Evolutionary conservation across 2,888 invertebrate genomes (phyloP), one percentile per base, ranked within the genome.

Genomic region (Lycaena phlaeas): DNA sequence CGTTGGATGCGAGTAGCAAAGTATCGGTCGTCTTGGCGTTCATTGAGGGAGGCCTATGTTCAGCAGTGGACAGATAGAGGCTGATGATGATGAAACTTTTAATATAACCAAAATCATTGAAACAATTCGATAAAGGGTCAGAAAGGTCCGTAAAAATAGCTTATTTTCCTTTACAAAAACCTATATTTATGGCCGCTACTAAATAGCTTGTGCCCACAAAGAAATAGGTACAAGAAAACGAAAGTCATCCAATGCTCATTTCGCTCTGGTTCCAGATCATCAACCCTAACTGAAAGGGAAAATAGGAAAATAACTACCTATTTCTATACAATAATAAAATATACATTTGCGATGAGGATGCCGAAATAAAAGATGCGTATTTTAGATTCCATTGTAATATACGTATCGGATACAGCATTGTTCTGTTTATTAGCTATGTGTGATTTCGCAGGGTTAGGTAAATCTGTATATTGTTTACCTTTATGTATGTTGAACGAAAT

Each of bases 171-270:
- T 22, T 9, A 22, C 6, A 6, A 18, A 17, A 22, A 12, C 11
- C 34, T 12, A 14, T 34, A 22, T 12, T 22, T 9, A 18, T 12
- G 34, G 30, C 15, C n/a, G n/a, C 18, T 22, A 6, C 22, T 22
- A 22, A 22, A 22, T 5, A 22, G 30, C 22, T 34, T 34, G 22
- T 34, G 18, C 22, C 22, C 65, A 69, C 61, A 61, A 72, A 67
- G 66, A 71, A 72, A 39, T 37, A 34, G 22, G 34, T 65, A 68
- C 60, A 63, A 63, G 65, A 72, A 76, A 76, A 57, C 61, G 69
- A 77, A 68, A 79, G 76, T 79, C 78, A 78, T 77, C 58, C 66
- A 63, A 62, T 68, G 76, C 72, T 78, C 74, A 79, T 79, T 78
- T 75, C 63, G 64, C 56, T 65, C 52, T 57, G 67, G 71, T 73